Evolutionary conservation across 2,888 invertebrate species (phyloP).

Genomic region (Lasioglossum calceatum): DNA sequence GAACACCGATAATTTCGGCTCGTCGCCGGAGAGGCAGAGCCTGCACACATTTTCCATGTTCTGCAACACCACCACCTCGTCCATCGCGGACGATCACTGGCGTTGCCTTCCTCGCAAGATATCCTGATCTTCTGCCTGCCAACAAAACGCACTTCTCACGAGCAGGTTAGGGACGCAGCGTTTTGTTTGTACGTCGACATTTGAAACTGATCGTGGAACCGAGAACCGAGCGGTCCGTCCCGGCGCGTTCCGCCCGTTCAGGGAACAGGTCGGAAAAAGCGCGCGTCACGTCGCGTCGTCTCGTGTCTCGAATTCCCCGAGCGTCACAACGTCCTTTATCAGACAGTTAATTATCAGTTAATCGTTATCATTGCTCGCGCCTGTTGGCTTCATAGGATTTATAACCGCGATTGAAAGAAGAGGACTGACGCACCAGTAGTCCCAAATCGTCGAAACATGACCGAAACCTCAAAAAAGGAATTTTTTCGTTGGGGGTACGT

Average conservation of each 20-base stretch:
- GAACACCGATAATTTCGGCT: conserved; percentile 87
- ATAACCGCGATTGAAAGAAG: background rate
- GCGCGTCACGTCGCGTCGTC: conserved; percentile 8
- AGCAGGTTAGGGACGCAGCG: conserved; percentile 77
- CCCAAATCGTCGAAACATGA: background rate
- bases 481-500: background rate
- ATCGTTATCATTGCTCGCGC: background rate
- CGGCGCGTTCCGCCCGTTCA: conserved; percentile 46
- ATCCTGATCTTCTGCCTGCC: conserved; percentile 25
- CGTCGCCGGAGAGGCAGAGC: conserved; percentile 87
- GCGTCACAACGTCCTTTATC: background rate
- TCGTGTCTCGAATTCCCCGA: background rate
- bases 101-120: conserved; percentile 12
- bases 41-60: conserved; percentile 86
- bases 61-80: conserved; percentile 73
- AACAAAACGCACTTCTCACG: conserved; percentile 34
- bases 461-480: background rate
- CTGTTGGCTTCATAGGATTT: background rate
- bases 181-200: conserved; percentile 76
- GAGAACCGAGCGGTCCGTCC: conserved; percentile 70
- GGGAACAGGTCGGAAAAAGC: conserved; percentile 14
- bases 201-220: conserved; percentile 67
- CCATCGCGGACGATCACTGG: conserved; percentile 68
- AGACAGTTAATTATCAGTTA: conserved; percentile 16
- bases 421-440: background rate